phyloP scores from a whole-genome alignment of 2,888 invertebrate genomes.

The Steinernema scapterisci region DNA sequence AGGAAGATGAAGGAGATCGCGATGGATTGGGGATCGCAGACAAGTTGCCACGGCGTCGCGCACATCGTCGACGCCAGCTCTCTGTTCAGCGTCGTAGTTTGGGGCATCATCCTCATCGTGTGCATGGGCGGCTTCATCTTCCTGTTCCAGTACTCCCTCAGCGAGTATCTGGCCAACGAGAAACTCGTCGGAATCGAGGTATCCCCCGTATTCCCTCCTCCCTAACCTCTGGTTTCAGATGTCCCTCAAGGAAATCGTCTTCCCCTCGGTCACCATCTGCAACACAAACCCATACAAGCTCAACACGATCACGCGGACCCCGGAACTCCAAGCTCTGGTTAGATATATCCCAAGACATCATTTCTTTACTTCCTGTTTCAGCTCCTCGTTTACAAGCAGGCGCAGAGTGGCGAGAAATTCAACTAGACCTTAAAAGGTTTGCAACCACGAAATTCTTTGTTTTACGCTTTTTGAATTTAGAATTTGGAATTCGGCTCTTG shows the following conservation, averaged over 20 bases:
- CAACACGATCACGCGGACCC: conserved; percentile 47
- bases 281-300: conserved; percentile 59
- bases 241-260: conserved; percentile 47
- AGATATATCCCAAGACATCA: not conserved
- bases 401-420: not conserved
- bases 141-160: conserved; percentile 50
- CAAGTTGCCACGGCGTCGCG: conserved; percentile 53
- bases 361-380: conserved; percentile 19
- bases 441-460: not conserved
- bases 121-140: conserved; percentile 52
- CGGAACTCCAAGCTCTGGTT: conserved; percentile 51
- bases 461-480: not conserved
- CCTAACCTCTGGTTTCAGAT: conserved; percentile 34
- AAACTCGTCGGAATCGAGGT: conserved; percentile 43
- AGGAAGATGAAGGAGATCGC: conserved; percentile 50
- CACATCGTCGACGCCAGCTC: conserved; percentile 46
- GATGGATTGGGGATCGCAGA: conserved; percentile 54
- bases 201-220: not conserved
- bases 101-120: conserved; percentile 49
- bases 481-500: not conserved
- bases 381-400: conserved; percentile 41
- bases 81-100: conserved; percentile 39
- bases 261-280: conserved; percentile 57
- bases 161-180: conserved; percentile 48
- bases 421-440: not conserved